phyloP scores from a whole-genome alignment of 2,888 invertebrate species.

The Chromoteleia sp. region DNA sequence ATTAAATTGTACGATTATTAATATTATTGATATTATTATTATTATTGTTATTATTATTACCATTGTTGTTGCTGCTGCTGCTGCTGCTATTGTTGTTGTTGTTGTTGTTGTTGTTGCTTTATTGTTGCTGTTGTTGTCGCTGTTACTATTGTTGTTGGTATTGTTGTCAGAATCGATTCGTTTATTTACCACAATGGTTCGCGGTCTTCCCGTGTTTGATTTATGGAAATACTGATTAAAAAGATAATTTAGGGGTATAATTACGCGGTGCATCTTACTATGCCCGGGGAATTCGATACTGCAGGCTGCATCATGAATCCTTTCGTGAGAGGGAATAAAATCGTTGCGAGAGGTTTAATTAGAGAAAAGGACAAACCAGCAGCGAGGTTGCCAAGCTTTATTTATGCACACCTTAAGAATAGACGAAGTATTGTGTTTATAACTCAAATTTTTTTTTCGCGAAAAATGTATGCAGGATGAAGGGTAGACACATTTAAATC shows the following conservation, averaged over 20 bases:
- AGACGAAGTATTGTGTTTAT: conserved; percentile 8
- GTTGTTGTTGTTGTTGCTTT: neutral
- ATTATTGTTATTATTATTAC: neutral
- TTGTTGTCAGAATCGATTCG: neutral
- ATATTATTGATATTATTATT: neutral
- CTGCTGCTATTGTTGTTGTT: neutral
- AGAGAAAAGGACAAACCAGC: conserved; percentile 52
- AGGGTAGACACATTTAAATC: too few relatives aligned
- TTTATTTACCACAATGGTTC: neutral
- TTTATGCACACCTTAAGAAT: conserved; percentile 37
- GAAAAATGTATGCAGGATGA: too few relatives aligned
- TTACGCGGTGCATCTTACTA: conserved; percentile 35
- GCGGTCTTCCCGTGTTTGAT: neutral
- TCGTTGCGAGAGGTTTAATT: conserved; percentile 60
- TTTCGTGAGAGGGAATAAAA: conserved; percentile 52
- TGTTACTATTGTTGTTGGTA: neutral
- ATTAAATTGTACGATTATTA: conserved; percentile 31
- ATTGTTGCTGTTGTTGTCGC: neutral
- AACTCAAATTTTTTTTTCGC: conserved; percentile 5
- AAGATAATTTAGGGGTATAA: conserved; percentile 48
- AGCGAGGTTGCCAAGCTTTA: conserved; percentile 46
- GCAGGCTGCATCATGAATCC: conserved; percentile 46
- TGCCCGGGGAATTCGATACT: conserved; percentile 50
- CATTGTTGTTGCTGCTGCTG: neutral
- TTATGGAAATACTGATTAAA: conserved; percentile 54